Evolutionary conservation across 2,888 invertebrate genomes (phyloP).

Genomic region (Papilio protenor): DNA sequence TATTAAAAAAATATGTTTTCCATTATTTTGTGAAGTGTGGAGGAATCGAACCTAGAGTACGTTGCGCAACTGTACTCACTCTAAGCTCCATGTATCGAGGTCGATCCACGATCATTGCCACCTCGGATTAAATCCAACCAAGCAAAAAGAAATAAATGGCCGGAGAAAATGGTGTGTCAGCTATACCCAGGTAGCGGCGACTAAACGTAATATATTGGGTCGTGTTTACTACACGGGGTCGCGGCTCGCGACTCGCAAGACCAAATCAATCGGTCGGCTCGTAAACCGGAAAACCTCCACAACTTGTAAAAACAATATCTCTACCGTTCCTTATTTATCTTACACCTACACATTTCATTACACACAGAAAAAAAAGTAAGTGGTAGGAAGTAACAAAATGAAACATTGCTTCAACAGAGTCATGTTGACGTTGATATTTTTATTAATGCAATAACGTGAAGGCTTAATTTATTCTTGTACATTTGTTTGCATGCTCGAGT

Average conservation of each 20-base stretch:
- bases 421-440: neutral
- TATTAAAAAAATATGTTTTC: too few relatives aligned
- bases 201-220: slow-evolving; percentile 49
- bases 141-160: slow-evolving; percentile 31
- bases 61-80: too few relatives aligned
- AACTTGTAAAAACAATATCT: slow-evolving; percentile 46
- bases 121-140: slow-evolving; percentile 29
- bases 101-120: neutral
- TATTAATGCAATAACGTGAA: neutral
- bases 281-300: slow-evolving; percentile 45
- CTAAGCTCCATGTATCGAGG: neutral
- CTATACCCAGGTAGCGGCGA: slow-evolving; percentile 38
- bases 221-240: slow-evolving; percentile 44
- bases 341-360: slow-evolving; percentile 46
- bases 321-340: slow-evolving; percentile 42
- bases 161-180: slow-evolving; percentile 28
- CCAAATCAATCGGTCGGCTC: slow-evolving; percentile 51
- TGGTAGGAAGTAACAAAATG: slow-evolving; percentile 30
- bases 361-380: slow-evolving; percentile 25
- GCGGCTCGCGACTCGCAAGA: slow-evolving; percentile 33
- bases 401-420: neutral
- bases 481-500: neutral
- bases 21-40: neutral
- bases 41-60: neutral
- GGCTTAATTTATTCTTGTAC: neutral